Evolutionary conservation across 23 tunicate species (phyloP).

Genomic region (Ciona savignyi): DNA sequence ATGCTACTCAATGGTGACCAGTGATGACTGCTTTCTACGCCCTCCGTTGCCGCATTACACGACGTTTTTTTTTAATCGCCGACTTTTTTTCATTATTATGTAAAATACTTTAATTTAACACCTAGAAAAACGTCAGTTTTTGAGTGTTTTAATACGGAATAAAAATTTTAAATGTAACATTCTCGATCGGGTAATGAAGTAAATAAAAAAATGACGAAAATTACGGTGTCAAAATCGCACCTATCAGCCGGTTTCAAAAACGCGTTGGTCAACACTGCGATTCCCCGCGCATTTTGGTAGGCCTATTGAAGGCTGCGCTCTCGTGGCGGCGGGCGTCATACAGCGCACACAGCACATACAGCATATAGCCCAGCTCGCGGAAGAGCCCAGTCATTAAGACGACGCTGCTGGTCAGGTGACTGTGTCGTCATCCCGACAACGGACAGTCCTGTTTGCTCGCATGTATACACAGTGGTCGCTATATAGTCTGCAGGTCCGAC

Average conservation of each 20-base stretch:
- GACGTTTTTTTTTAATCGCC: not conserved
- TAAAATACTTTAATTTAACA: not conserved
- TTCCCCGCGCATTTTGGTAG: not conserved
- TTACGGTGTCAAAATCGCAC: too few relatives aligned
- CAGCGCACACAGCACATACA: not conserved
- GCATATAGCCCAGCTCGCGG: not conserved
- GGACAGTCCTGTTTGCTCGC: too few relatives aligned
- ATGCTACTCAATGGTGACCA: not conserved
- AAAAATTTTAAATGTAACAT: not conserved
- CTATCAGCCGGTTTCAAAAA: not conserved
- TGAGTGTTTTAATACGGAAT: too few relatives aligned
- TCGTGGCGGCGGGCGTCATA: conserved; percentile 3
- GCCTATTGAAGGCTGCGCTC: not conserved
- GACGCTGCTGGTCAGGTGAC: not conserved
- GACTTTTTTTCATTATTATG: too few relatives aligned
- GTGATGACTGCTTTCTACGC: not conserved
- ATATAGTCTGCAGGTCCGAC: too few relatives aligned
- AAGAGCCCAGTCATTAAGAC: not conserved
- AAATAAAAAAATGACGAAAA: too few relatives aligned
- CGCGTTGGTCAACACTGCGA: not conserved
- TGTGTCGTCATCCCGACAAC: not conserved
- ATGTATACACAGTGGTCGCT: too few relatives aligned
- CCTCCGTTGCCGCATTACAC: too few relatives aligned
- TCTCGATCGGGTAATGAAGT: not conserved
- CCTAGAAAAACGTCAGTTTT: too few relatives aligned